These are phyloP conservation scores for Phrynocephalus guinanensis DNA, from an alignment of 2,797 vertebrate species.

Conservation along the genomic window DNA sequence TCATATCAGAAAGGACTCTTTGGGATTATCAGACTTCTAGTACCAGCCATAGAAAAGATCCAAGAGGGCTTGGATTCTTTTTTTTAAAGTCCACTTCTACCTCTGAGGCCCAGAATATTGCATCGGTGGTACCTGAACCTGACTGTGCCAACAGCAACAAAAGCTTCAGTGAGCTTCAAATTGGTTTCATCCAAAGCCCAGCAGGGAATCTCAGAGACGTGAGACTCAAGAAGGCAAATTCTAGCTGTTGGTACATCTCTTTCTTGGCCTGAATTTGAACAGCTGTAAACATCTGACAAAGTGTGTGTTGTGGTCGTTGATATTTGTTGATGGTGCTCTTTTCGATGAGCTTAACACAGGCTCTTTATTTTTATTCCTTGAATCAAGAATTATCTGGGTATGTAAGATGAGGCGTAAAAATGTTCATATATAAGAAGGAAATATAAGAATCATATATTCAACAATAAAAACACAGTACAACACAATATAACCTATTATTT, in stretches of 20 bases:
- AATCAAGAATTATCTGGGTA: neutral
- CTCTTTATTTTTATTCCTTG: conserved; percentile 31
- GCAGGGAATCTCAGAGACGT: conserved; percentile 37
- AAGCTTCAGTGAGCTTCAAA: conserved; percentile 52
- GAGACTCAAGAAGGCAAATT: conserved; percentile 8
- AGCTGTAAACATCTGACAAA: conserved; percentile 40
- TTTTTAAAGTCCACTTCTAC: neutral
- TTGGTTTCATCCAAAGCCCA: conserved; percentile 53
- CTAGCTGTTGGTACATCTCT: conserved; percentile 53
- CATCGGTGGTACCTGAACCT: conserved; percentile 7
- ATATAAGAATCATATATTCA: too few relatives aligned
- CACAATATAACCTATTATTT: too few relatives aligned
- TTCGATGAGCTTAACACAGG: conserved; percentile 21
- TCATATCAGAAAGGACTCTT: neutral
- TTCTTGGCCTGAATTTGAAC: conserved; percentile 52
- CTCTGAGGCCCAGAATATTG: neutral
- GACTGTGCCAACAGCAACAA: conserved; percentile 31
- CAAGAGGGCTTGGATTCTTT: neutral
- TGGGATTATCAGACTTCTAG: neutral
- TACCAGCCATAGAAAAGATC: neutral
- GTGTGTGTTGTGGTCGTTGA: neutral
- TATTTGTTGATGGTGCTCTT: neutral
- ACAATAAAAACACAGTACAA: too few relatives aligned
- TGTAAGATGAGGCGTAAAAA: too few relatives aligned
- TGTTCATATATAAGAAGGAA: too few relatives aligned